Percentiles rank a stretch among this genome's conserved stretches.
These are phyloP conservation scores for Ctenodactylus gundi DNA, from an alignment of 2,113 vertebrate species.

Conservation along the genomic window DNA sequence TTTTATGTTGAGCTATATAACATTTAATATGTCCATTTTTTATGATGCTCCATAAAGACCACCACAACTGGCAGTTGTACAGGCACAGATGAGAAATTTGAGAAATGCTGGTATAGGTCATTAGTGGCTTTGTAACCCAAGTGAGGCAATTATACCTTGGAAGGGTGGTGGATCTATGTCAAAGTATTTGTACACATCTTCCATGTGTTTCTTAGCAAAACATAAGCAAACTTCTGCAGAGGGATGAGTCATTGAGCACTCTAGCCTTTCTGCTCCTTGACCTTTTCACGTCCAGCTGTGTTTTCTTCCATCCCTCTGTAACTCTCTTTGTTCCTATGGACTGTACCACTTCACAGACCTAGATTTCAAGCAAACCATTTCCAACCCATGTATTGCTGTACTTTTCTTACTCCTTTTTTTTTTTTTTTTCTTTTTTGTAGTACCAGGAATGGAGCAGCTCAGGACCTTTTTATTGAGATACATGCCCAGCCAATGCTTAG, in stretches of 20 bases:
- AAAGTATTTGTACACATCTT: neutral
- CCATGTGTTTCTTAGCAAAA: neutral
- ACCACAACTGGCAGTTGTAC: too few relatives aligned
- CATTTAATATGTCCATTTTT: constrained; percentile 34
- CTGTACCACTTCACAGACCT: neutral
- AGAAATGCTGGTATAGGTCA: neutral
- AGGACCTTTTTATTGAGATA: too few relatives aligned
- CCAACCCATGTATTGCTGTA: neutral
- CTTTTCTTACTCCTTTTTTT: neutral
- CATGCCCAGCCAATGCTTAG: too few relatives aligned
- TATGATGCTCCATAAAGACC: neutral
- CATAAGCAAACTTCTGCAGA: neutral
- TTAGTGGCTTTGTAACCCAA: neutral
- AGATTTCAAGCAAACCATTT: neutral
- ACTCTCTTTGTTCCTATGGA: neutral
- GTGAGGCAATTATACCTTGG: neutral
- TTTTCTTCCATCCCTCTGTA: neutral
- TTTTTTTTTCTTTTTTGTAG: too few relatives aligned
- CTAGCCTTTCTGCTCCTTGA: neutral
- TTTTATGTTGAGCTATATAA: constrained; percentile 39
- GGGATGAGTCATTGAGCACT: neutral
- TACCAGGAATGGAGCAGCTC: too few relatives aligned
- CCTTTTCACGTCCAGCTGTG: neutral
- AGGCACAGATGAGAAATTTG: neutral
- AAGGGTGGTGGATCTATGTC: neutral